Evolutionary conservation across 2,888 invertebrate species (phyloP).

Genomic region (Cheiracanthium punctorium): DNA sequence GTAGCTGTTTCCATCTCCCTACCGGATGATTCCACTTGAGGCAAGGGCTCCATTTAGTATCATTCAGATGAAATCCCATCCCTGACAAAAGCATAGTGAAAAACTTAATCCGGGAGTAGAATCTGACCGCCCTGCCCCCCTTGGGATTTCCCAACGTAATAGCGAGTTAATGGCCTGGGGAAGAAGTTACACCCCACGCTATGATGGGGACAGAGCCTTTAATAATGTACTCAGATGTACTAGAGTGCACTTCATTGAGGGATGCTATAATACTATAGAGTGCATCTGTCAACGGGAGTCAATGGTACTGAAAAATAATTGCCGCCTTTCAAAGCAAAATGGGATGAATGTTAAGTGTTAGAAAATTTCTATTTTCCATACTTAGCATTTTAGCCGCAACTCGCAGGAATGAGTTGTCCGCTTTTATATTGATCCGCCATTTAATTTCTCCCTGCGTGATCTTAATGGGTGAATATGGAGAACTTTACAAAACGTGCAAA

Average conservation of each 20-base stretch:
- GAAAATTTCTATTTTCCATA: conserved; percentile 25
- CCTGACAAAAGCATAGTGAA: conserved; percentile 60
- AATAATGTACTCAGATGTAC: conserved; percentile 56
- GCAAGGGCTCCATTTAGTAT: conserved; percentile 29
- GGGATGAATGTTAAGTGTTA: conserved; percentile 56
- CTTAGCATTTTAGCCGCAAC: conserved; percentile 28
- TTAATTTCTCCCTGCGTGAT: conserved; percentile 10
- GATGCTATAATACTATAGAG: conserved; percentile 57
- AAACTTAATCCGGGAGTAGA: conserved; percentile 65
- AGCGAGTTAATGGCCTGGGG: conserved; percentile 67
- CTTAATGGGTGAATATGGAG: conserved; percentile 8
- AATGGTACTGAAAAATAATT: conserved; percentile 64
- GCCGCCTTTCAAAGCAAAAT: conserved; percentile 33
- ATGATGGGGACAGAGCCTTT: conserved; percentile 53
- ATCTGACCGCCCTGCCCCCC: conserved; percentile 56
- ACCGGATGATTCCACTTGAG: conserved; percentile 47
- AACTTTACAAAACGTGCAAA: too few relatives aligned
- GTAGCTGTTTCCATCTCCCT: too few relatives aligned
- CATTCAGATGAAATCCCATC: conserved; percentile 55
- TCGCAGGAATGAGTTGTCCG: conserved; percentile 20
- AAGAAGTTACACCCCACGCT: conserved; percentile 53
- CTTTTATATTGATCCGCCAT: not conserved
- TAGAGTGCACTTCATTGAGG: conserved; percentile 51
- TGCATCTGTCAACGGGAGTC: conserved; percentile 69
- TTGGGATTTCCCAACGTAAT: conserved; percentile 46